These are phyloP conservation scores for Ditylenchus weischeri DNA, from an alignment of 2,888 invertebrate genomes.

Conservation along the genomic window DNA sequence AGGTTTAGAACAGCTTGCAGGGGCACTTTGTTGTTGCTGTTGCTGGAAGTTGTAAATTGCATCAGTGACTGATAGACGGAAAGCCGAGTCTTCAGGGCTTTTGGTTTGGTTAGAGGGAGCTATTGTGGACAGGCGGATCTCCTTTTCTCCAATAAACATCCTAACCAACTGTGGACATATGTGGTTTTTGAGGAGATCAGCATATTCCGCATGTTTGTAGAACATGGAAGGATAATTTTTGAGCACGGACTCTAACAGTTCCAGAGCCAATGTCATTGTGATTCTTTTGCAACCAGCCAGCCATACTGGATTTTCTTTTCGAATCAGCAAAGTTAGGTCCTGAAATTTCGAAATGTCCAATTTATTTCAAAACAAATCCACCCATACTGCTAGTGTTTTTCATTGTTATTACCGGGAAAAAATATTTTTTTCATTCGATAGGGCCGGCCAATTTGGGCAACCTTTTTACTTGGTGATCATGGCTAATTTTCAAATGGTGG, in stretches of 20 bases:
- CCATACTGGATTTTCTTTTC: slow-evolving; percentile 94
- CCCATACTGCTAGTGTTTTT: too few relatives aligned
- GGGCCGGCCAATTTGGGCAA: too few relatives aligned
- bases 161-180: slow-evolving; percentile 97
- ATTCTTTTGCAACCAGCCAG: slow-evolving; percentile 91
- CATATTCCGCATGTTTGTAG: slow-evolving; percentile 70
- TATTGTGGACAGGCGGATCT: slow-evolving; percentile 16
- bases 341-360: slow-evolving; percentile 58
- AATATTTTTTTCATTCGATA: too few relatives aligned
- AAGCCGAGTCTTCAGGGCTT: slow-evolving; percentile 5
- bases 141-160: slow-evolving; percentile 72
- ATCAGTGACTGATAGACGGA: slow-evolving; percentile 18
- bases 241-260: slow-evolving; percentile 86
- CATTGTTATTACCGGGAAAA: too few relatives aligned
- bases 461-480: too few relatives aligned
- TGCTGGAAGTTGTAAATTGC: slow-evolving; percentile 16
- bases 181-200: slow-evolving; percentile 86
- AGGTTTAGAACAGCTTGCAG: background rate
- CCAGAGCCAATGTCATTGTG: slow-evolving; percentile 92
- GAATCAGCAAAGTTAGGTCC: slow-evolving; percentile 92
- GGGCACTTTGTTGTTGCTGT: slow-evolving; percentile 14
- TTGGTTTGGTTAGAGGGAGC: slow-evolving; percentile 8
- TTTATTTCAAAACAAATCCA: background rate
- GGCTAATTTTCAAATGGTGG: too few relatives aligned
- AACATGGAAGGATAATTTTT: slow-evolving; percentile 65